Base-by-base conservation (phyloP, 2,113 vertebrate species). In the Cinclus cinclus region DNA sequence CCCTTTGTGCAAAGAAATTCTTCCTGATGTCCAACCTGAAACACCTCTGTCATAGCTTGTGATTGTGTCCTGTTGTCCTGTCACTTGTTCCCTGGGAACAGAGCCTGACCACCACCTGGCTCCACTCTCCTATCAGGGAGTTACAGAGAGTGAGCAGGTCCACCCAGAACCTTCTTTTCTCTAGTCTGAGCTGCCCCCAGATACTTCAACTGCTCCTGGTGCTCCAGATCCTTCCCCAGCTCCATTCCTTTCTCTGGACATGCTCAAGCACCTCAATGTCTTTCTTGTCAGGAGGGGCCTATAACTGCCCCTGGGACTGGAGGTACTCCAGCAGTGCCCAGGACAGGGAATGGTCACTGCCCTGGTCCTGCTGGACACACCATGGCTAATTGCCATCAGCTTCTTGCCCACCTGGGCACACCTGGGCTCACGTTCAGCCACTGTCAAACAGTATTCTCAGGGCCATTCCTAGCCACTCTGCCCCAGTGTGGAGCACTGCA, bases 381-480 rank as follows among this genome's bases (percentile, higher is more conserved):
- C 15, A 31, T 24, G 18, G 44, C 15, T 74, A 64, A 58, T 23
- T 20, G n/a, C 47, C 47, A 16, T 2, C 39, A 39, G 23, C 23
- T 39, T 47, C n/a, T 47, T 55, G 41, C 49, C 47, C 33, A 23
- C 12, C 31, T 58, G 59, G 31, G 39, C 27, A 46, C 28, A 78
- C 12, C 2, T 1, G 12, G 28, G 10, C 35, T 64, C 4, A 12
- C 5, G 11, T 35, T 39, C n/a, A 47, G 23, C 35, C 2, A 1
- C 35, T 33, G 27, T 8, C 15, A 13, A 27, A 14, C 49, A 42
- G 6, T 21, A 42, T 24, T 39, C 13, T 39, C 25, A 64, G 42
- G 31, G 67, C 17, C 2, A 1, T 42, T 88, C 67, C 14, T 37
- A 50, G 12, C 22, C 18, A 10, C 37, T 37, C 44, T 81, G 50